These are phyloP conservation scores for Anabacerthia variegaticeps DNA, from an alignment of 2,797 vertebrate genomes.

Conservation along the genomic window DNA sequence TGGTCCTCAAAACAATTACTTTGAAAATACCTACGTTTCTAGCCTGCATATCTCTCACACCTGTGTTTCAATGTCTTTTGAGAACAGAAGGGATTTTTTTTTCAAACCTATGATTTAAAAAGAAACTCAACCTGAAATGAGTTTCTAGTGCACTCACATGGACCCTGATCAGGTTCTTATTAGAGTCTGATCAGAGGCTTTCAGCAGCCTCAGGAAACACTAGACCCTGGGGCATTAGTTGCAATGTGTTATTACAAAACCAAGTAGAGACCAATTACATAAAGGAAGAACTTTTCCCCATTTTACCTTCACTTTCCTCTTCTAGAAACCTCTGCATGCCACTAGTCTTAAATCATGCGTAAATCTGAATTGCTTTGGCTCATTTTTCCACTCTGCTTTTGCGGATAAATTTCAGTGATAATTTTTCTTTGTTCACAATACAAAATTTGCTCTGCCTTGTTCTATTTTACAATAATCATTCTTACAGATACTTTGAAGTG, in stretches of 20 bases:
- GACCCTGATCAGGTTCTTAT: background rate
- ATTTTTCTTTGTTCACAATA: slow-evolving; percentile 2
- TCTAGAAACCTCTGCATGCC: background rate
- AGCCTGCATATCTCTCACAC: background rate
- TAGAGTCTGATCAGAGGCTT: slow-evolving; percentile 1
- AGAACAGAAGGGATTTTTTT: background rate
- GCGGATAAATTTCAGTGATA: background rate
- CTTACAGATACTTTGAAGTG: slow-evolving; percentile 60
- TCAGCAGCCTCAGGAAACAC: background rate
- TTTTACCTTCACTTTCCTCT: background rate
- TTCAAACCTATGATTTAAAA: background rate
- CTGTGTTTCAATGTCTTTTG: background rate
- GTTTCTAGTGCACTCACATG: background rate
- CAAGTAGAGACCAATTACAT: background rate
- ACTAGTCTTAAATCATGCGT: background rate
- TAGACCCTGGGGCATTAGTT: background rate
- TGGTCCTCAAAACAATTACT: background rate
- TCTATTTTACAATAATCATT: slow-evolving; percentile 29
- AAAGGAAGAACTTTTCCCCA: background rate
- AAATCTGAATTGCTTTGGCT: background rate
- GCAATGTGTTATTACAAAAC: background rate
- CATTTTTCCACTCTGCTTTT: background rate
- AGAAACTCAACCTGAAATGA: background rate
- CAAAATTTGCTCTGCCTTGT: background rate
- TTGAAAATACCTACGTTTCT: background rate